Conservation (phyloP, 1,140 invertebrate species). For the Panagrolaimus sp. region DNA sequence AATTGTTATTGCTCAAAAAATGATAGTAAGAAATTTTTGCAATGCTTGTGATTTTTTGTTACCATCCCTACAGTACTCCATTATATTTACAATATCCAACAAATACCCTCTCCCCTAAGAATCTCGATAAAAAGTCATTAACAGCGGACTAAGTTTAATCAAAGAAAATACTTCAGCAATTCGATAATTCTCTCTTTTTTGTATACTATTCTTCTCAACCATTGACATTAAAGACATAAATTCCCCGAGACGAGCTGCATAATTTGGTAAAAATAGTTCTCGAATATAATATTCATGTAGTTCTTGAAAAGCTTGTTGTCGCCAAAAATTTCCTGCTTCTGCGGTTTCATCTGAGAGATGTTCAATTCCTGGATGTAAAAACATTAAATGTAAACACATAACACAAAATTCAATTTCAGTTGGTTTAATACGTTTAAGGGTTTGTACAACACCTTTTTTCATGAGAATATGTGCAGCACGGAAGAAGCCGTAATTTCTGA, state of each 20-base stretch:
- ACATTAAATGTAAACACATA: neutral
- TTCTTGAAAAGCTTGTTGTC: neutral
- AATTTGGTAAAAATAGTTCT: neutral
- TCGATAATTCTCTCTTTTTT: neutral
- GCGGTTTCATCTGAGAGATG: neutral
- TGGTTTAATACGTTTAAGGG: neutral
- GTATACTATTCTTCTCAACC: neutral
- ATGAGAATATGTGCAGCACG: neutral
- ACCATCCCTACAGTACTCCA: too few relatives aligned
- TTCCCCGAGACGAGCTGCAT: neutral
- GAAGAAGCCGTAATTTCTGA: neutral
- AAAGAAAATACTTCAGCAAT: constrained; percentile 8
- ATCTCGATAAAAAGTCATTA: neutral
- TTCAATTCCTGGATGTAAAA: neutral
- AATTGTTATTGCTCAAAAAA: too few relatives aligned
- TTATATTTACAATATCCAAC: too few relatives aligned
- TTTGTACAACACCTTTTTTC: neutral
- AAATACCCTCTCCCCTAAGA: too few relatives aligned
- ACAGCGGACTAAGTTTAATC: neutral
- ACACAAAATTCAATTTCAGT: neutral
- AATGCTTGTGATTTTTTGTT: too few relatives aligned
- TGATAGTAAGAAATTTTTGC: too few relatives aligned
- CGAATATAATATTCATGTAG: constrained; percentile 1
- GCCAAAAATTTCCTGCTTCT: neutral
- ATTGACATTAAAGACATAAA: neutral